Conservation (phyloP, 2,888 invertebrate genomes). For the Hybos culiciformis region DNA sequence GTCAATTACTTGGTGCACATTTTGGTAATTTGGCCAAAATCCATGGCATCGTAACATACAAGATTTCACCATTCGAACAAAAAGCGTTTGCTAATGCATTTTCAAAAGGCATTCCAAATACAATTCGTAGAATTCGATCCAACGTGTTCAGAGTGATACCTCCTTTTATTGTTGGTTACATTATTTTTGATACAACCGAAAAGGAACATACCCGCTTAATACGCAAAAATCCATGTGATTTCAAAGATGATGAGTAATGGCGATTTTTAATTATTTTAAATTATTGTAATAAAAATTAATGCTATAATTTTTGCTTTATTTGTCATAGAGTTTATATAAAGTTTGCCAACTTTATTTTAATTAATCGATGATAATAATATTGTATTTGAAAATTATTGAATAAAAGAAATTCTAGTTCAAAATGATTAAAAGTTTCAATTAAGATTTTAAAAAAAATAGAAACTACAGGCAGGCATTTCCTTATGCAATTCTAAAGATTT, state of each 20-base stretch:
- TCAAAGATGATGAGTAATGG: conserved; percentile 49
- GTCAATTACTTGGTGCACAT: conserved; percentile 40
- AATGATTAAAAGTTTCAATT: too few relatives aligned
- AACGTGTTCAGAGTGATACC: conserved; percentile 59
- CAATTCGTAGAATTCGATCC: conserved; percentile 54
- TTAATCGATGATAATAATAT: too few relatives aligned
- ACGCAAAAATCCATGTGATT: conserved; percentile 62
- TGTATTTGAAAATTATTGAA: too few relatives aligned
- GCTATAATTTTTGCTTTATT: too few relatives aligned
- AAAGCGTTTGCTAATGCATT: conserved; percentile 70
- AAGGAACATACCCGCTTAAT: conserved; percentile 40
- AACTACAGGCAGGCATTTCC: too few relatives aligned
- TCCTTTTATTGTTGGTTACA: conserved; percentile 46
- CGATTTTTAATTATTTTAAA: too few relatives aligned
- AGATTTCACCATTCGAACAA: conserved; percentile 79
- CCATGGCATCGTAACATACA: conserved; percentile 67
- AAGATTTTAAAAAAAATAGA: too few relatives aligned
- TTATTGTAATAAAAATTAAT: too few relatives aligned
- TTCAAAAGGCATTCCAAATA: conserved; percentile 65
- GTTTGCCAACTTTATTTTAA: too few relatives aligned
- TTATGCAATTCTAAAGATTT: too few relatives aligned
- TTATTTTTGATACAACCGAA: conserved; percentile 47
- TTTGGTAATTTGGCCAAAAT: conserved; percentile 74
- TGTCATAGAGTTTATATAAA: too few relatives aligned
- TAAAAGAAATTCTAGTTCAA: too few relatives aligned